Percentiles rank a stretch among this genome's conserved stretches.
phyloP scores from a whole-genome alignment of 2,888 invertebrate genomes.

The Plutella xylostella region DNA sequence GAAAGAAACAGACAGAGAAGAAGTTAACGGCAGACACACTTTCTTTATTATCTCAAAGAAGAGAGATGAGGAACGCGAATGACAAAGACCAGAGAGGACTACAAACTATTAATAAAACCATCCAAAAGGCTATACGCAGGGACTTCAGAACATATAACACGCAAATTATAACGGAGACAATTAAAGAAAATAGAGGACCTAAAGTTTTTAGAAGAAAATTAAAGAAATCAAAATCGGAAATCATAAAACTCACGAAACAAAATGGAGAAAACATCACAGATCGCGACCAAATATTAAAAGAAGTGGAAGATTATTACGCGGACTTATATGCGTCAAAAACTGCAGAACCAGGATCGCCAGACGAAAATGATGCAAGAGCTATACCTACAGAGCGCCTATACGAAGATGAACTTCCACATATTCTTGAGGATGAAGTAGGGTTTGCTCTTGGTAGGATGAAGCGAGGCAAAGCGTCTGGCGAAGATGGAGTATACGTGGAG shows the following conservation, averaged over 20 bases:
- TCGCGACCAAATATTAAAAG: background rate
- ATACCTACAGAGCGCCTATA: background rate
- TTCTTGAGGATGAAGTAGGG: background rate
- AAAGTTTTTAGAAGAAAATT: background rate
- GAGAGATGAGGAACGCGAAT: background rate
- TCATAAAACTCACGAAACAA: background rate
- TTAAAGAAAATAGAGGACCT: background rate
- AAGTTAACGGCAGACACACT: background rate
- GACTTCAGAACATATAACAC: background rate
- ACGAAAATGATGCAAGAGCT: background rate
- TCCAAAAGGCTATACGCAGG: background rate
- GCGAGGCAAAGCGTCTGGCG: background rate
- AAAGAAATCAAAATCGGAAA: background rate
- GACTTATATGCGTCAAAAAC: background rate
- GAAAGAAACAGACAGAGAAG: background rate
- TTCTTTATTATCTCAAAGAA: background rate
- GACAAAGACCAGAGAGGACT: background rate
- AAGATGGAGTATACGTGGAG: background rate
- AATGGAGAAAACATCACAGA: background rate
- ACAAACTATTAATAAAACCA: background rate
- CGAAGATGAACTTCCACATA: background rate
- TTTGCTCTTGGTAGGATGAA: background rate
- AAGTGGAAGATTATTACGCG: background rate
- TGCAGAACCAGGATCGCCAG: background rate
- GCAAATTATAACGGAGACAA: background rate